These are phyloP conservation scores for Malachius bipustulatus DNA, from an alignment of 2,888 invertebrate genomes.

Conservation along the genomic window DNA sequence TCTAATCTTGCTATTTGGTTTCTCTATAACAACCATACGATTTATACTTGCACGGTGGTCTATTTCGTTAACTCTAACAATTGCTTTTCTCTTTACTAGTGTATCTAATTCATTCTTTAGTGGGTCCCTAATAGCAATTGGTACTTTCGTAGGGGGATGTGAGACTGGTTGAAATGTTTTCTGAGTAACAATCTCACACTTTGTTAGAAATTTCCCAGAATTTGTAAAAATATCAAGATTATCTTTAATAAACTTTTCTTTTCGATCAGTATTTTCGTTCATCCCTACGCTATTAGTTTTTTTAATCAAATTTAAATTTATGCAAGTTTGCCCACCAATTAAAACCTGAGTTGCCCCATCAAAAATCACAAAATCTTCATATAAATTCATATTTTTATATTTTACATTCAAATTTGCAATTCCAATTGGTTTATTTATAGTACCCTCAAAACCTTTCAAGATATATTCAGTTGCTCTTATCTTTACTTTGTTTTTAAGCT, in stretches of 20 bases:
- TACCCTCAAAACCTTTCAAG: constrained; percentile 5
- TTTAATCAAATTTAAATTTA: constrained; percentile 10
- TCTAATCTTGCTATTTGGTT: constrained; percentile 12
- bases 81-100: constrained; percentile 11
- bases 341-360: constrained; percentile 8
- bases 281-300: neutral
- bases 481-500: neutral
- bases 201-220: constrained; percentile 6
- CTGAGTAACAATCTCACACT: constrained; percentile 4
- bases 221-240: constrained; percentile 3
- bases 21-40: constrained; percentile 13
- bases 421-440: constrained; percentile 1
- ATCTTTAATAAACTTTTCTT: constrained; percentile 3
- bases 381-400: neutral
- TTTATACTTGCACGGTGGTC: constrained; percentile 12
- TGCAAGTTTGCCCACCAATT: constrained; percentile 5
- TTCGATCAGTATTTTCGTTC: neutral
- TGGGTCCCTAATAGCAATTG: constrained; percentile 7
- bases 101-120: constrained; percentile 10
- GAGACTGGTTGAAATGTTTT: constrained; percentile 5
- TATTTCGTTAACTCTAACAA: constrained; percentile 8
- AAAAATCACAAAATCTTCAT: constrained; percentile 8
- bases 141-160: constrained; percentile 8
- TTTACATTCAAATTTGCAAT: neutral
- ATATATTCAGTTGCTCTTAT: constrained; percentile 4